Evolutionary conservation across 2,888 invertebrate species (phyloP), one percentile per base, ranked within the genome.

Genomic region (Xestia c-nigrum): DNA sequence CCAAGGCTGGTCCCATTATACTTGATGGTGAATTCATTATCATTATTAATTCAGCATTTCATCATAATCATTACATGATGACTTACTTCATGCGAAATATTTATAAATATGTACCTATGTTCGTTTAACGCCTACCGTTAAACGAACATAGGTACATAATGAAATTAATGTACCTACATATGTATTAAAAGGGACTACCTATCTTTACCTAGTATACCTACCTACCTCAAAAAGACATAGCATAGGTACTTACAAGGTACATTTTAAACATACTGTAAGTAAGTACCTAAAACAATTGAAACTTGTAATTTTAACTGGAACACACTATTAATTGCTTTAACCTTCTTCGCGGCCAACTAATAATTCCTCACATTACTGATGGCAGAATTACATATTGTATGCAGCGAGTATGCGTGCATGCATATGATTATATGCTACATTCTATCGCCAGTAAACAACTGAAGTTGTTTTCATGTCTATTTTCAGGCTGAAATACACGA

Each of bases 401-500:
- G 67, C 52, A 65, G 12, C 52, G 21, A 12, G 5, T 24, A 46
- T 38, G 55, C 72, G 59, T 79, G 83, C 65, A 65, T 75, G 70
- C 57, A 63, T 55, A 72, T 83, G 38, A 83, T 79, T 79, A 50
- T 38, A 63, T 7, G 43, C 55, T 16, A 63, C 63, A 47, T 61
- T 57, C 31, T 67, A 3, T 47, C 7, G 52, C 14, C 46, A 72
- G 69, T 77, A 79, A 81, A 85, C 66, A 59, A 81, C 74, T 38
- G 50, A 47, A 74, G 40, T 69, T 72, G 40, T 72, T 71, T 85
- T 65, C 74, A 77, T 73, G 74, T 76, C 43, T 52, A 66, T 85
- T 81, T 81, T 72, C 43, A 73, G 50, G n/a, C 64, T 64, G 69
- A 72, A 81, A 69, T 76, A 59, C 43, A 76, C 38, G 65, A 70